Evolutionary conservation across 2,113 vertebrate species (phyloP), one percentile per base, ranked within the genome.

Genomic region (Sciurus niger): DNA sequence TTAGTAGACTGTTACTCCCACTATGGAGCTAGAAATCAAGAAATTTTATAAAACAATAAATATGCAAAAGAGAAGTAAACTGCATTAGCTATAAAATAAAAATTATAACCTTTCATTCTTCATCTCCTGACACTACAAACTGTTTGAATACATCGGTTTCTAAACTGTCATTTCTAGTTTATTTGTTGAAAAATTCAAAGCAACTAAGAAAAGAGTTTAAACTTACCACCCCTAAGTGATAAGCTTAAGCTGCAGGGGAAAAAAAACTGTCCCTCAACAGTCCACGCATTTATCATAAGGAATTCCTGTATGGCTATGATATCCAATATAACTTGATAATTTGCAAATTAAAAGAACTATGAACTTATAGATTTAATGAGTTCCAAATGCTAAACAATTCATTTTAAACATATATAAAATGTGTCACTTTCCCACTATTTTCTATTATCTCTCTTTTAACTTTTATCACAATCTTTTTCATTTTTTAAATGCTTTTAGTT

Each of bases 1-100:
- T 99, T 4, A 99, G 98, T 58, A 99, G 99, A 97, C 99, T 99
- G 98, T 94, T 99, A 91, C 99, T 99, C 94, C 99, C 99, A 93
- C 99, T 99, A 89, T 99, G 99, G 94, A 99, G 99, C 99, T 99
- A 79, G 43, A 97, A 96, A 97, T 13, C 18, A 43, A 83, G 22
- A 76, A 87, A 85, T 4, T 51, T 2, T n/a, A 80, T 55, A 2
- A 51, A 37, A 30, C 0, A 0, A n/a, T 25, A 78, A 9, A 32
- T 25, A 93, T 63, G 30, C 32, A 65, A 85, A 94, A 67, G 11
- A 93, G 17, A 83, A 96, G 43, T 32, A 70, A 92, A 93, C 13
- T 63, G 16, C 12, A 91, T 58, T 74, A 68, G 37, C 14, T 78
- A 76, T 10, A 87, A 96, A 40, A 46, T 96, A 80, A 94, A 93